These are phyloP conservation scores for Amyelois transitella DNA, from an alignment of 1,140 invertebrate genomes.

Conservation along the genomic window DNA sequence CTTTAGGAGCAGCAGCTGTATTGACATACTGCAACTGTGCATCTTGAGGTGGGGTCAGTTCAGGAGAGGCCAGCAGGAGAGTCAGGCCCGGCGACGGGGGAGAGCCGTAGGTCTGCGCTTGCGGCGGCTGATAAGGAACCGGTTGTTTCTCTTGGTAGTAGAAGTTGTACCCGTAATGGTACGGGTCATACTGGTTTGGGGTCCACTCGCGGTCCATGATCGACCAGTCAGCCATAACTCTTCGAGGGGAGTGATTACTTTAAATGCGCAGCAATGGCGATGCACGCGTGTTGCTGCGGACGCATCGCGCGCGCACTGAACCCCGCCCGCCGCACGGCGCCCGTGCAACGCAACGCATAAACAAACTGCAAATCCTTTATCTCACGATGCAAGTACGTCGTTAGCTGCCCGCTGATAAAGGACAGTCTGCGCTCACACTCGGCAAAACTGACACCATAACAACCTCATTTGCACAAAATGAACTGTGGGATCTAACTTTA, in stretches of 20 bases:
- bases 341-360: constrained; percentile 35
- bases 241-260: constrained; percentile 9
- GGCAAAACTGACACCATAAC: not conserved
- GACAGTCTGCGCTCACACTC: constrained; percentile 8
- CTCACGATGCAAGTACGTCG: constrained; percentile 22
- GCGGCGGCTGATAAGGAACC: constrained; percentile 6
- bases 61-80: not conserved
- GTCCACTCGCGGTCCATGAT: constrained; percentile 26
- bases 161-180: constrained; percentile 14
- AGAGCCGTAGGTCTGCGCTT: constrained; percentile 3
- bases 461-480: not conserved
- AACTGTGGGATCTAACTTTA: not conserved
- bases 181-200: constrained; percentile 13
- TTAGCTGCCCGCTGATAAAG: constrained; percentile 27
- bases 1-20: constrained; percentile 10
- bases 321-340: constrained; percentile 27
- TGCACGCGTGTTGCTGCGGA: constrained; percentile 40
- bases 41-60: constrained; percentile 2
- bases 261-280: constrained; percentile 25
- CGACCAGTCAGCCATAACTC: constrained; percentile 41
- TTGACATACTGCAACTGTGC: constrained; percentile 3
- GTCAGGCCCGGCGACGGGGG: not conserved
- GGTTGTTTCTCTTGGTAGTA: constrained; percentile 20
- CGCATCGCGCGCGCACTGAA: constrained; percentile 51
- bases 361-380: constrained; percentile 54